Percentiles rank a stretch among this genome's conserved stretches.
Conservation (phyloP, 64 coral and sea anemone genomes). For the Trachythela sp. region DNA sequence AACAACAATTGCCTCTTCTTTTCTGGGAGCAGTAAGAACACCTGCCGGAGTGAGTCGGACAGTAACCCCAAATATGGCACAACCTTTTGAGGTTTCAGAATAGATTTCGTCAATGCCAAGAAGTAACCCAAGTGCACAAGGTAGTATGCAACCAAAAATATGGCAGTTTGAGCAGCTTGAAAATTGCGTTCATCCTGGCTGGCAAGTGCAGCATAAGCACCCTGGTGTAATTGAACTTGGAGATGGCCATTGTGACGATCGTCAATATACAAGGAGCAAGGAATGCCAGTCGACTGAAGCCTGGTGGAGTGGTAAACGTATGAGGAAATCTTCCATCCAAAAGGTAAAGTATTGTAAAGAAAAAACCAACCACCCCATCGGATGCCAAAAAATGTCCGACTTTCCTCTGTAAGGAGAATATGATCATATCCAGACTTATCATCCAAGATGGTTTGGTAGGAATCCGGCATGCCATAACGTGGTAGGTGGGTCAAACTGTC, state of each 20-base stretch:
- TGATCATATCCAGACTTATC: neutral
- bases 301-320: neutral
- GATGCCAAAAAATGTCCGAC: neutral
- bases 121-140: constrained; percentile 9
- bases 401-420: neutral
- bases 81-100: neutral
- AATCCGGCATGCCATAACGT: neutral
- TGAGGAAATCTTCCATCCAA: too few species aligned
- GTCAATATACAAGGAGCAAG: too few species aligned
- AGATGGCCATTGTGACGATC: neutral
- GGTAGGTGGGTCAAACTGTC: neutral
- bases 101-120: neutral
- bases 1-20: neutral
- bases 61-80: constrained; percentile 40
- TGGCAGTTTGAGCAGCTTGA: neutral
- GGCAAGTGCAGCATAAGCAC: neutral
- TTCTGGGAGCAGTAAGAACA: neutral
- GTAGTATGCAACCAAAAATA: constrained; percentile 27
- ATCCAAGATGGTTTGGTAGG: neutral
- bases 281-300: neutral
- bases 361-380: neutral
- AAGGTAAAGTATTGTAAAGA: neutral
- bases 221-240: neutral
- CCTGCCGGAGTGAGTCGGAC: constrained; percentile 12
- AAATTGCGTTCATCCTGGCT: neutral